These are phyloP conservation scores for Tychaedon coryphoeus DNA, from an alignment of 2,113 vertebrate genomes.

Conservation along the genomic window DNA sequence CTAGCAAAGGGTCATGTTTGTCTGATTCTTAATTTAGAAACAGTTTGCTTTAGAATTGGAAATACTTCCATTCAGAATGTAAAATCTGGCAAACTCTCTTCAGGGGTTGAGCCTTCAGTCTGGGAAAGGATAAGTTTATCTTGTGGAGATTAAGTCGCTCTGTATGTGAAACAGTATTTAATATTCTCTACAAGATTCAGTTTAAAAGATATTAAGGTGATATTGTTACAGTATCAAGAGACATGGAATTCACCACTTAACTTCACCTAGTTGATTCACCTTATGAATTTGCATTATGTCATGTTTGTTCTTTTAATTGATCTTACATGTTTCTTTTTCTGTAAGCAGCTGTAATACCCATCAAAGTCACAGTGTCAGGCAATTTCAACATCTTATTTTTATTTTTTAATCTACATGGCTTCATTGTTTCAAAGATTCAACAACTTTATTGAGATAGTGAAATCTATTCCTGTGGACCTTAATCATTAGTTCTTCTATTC, in stretches of 20 bases:
- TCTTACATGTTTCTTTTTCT: background rate
- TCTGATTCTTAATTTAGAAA: background rate
- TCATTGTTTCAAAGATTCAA: background rate
- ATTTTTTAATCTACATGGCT: background rate
- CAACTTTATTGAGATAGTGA: background rate
- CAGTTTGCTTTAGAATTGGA: background rate
- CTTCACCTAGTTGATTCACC: background rate
- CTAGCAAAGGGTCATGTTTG: background rate
- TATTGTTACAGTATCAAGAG: background rate
- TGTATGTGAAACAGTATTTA: background rate
- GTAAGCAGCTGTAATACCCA: background rate
- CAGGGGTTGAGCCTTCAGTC: background rate
- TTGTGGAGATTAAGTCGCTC: background rate
- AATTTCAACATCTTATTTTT: background rate
- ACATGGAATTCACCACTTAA: background rate
- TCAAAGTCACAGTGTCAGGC: background rate
- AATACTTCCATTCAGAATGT: background rate
- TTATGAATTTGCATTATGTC: background rate
- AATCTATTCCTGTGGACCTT: background rate
- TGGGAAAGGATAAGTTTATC: background rate
- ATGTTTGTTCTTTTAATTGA: background rate
- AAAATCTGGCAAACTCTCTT: background rate
- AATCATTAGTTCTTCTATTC: background rate
- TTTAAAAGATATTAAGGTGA: background rate
- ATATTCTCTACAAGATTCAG: background rate